Evolutionary conservation across 2,113 vertebrate genomes (phyloP).

Genomic region (Amazona vittata): DNA sequence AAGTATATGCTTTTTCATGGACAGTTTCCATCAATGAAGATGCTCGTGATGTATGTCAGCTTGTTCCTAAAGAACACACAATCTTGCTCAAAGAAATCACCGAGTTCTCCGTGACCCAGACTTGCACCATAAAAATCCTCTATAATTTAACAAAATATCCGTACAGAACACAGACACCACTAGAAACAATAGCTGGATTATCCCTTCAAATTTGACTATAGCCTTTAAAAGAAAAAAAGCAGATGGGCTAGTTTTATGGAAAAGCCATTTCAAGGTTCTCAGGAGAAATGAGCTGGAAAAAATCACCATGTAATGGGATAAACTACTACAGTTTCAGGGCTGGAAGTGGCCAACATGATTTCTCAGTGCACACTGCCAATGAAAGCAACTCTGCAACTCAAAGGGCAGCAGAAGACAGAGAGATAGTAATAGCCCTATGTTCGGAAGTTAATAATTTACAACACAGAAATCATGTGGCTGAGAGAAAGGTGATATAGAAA

Average conservation of each 20-base stretch:
- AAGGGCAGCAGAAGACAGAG: background rate
- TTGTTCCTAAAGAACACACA: background rate
- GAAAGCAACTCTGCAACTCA: slow-evolving; percentile 7
- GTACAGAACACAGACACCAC: background rate
- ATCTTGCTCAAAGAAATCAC: background rate
- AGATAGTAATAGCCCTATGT: background rate
- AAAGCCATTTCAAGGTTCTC: slow-evolving; percentile 41
- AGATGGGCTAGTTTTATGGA: background rate
- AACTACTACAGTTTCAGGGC: slow-evolving; percentile 35
- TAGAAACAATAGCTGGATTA: slow-evolving; percentile 16
- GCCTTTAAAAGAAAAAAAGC: background rate
- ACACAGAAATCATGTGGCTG: background rate
- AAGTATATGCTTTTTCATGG: background rate
- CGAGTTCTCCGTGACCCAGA: background rate
- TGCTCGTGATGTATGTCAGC: background rate
- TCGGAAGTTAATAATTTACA: slow-evolving; percentile 25
- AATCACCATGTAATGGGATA: slow-evolving; percentile 38
- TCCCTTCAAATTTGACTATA: background rate
- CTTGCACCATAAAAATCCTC: background rate
- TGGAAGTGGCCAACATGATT: background rate
- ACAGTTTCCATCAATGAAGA: background rate
- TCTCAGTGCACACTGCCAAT: background rate
- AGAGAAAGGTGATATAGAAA: background rate
- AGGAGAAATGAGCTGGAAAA: slow-evolving; percentile 37
- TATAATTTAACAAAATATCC: background rate